Base-by-base conservation (phyloP, 1,140 invertebrate genomes). In the Cheumatopsyche charites region DNA sequence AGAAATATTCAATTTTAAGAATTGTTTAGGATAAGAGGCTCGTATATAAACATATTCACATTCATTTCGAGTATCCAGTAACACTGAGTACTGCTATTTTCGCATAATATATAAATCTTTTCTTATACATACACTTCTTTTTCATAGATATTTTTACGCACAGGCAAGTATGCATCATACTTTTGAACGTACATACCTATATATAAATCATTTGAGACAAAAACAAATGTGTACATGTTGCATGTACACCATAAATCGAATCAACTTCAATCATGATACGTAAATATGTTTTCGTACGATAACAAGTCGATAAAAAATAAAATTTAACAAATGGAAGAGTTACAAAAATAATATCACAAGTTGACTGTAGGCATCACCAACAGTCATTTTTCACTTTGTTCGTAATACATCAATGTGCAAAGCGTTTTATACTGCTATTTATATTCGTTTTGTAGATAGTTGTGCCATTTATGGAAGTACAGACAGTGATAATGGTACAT, bases 251-350 rank as follows among this genome's bases (percentile, higher is more conserved):
- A 63, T 63, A 43, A 36, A 21, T 62, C 12, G 45, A 17, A 52
- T 52, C 19, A 52, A 25, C 25, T 58, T 21, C 21, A 58, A 58
- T 21, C 21, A 58, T n/a, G 25, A 12, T 25, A 12, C 4, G 12
- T 47, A 49, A 5, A n/a, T 52, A 9, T 52, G 7, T 62, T 36
- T 11, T 19, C 42, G 41, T 63, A 43, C 19, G 29, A 65, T 65
- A 66, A 66, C 63, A 66, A n/a, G 15, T 47, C 43, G 25, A 47
- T 66, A 66, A 66, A n/a, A n/a, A 47, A 19, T 66, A 41, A 66
- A 66, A 66, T 66, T 42, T 47, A 66, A 66, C 43, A 66, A 47
- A 66, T 66, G 63, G 63, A 66, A 66, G 63, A 66, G 43, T 23
- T 66, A 66, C 47, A 58, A 58, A 58, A 47, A 47, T 25, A 58